Conservation (phyloP, 2,113 vertebrate species). For the Circaetus gallicus region DNA sequence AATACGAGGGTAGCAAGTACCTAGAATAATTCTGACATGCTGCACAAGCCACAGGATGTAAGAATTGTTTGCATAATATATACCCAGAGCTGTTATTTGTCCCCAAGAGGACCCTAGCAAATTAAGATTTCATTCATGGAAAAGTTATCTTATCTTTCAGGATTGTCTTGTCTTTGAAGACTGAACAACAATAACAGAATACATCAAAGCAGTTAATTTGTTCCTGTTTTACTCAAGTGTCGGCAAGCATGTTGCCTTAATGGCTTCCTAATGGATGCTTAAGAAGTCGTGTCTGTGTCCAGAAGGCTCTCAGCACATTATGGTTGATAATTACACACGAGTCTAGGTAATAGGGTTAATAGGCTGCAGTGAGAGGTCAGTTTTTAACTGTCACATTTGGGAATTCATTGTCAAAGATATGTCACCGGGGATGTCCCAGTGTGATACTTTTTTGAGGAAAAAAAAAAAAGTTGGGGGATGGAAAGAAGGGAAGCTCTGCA, state of each 20-base stretch:
- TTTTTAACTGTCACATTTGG: not conserved
- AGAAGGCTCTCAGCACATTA: not conserved
- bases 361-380: not conserved
- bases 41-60: not conserved
- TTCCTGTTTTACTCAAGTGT: not conserved
- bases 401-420: not conserved
- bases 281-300: not conserved
- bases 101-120: not conserved
- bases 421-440: not conserved
- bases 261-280: not conserved
- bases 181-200: not conserved
- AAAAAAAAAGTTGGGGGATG: not conserved
- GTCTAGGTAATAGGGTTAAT: not conserved
- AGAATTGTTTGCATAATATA: not conserved
- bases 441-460: not conserved
- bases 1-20: not conserved
- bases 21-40: not conserved
- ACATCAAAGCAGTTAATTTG: not conserved
- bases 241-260: not conserved
- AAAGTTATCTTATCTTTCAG: not conserved
- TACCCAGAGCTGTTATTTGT: not conserved
- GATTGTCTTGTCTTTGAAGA: not conserved
- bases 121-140: not conserved
- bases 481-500: not conserved
- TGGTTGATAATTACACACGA: not conserved